Base-by-base conservation (phyloP, 2,888 invertebrate genomes). In the Ceriagrion tenellum region DNA sequence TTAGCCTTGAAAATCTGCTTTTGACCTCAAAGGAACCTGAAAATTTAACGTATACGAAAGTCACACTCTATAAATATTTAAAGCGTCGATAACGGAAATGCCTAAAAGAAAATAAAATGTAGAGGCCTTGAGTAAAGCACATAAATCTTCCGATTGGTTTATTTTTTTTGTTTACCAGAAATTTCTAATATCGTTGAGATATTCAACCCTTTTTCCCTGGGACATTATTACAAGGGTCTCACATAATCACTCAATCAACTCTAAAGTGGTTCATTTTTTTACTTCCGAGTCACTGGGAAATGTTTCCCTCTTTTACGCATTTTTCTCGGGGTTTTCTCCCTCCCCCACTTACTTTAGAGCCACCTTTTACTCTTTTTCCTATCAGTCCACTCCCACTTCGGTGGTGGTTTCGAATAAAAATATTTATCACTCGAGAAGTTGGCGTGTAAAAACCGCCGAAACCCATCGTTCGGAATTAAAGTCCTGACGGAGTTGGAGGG, bases 161-260 rank as follows among this genome's bases (percentile, higher is more conserved):
- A 2, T 47, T 47, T 47, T 69, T 69, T 69, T 69, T n/a, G n/a
- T 69, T 69, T n/a, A n/a, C n/a, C 69, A n/a, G n/a, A n/a, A n/a
- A 16, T 81, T 81, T 81, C 6, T 35, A 81, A 30, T 81, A 12
- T 35, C 35, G 8, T 26, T 30, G 35, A 35, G 81, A 35, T 23
- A n/a, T 8, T 55, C 20, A 89, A 89, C 89, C 81, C 81, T 81
- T 81, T 35, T 81, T 13, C 35, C n/a, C 12, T 35, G 26, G 13
- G 81, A 18, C 81, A 13, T 35, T 6, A 81, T 81, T 18, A 81
- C 81, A 81, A 35, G 81, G 81, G n/a, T 47, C 26, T 10, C 89
- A 47, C 89, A 20, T 89, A 89, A 89, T 89, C 55, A 89, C 89
- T 89, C 55, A 89, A 89, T 89, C 89, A 55, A 89, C 47, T n/a